Evolutionary conservation across 2,888 invertebrate species (phyloP), one percentile per base, ranked within the genome.

Genomic region (Zaprionus lineosus): DNA sequence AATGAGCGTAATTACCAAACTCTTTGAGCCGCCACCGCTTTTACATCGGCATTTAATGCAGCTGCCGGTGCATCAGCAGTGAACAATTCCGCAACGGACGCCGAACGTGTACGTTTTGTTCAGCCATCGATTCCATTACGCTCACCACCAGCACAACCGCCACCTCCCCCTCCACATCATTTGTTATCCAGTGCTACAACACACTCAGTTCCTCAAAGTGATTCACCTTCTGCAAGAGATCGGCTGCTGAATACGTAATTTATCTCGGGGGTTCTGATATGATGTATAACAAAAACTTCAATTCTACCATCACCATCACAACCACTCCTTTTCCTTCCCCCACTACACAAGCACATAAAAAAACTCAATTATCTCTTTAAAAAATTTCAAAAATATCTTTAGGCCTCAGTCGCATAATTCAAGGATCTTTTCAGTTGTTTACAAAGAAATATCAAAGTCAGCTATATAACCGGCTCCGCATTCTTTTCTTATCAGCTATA

Each of bases 1-100:
- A 94, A 94, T 56, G 96, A 95, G 89, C 92, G 94, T 75, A 96
- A 96, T 90, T 97, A 97, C 90, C 96, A 96, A 87, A 96, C 96
- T 61, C 93, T 97, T 89, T 97, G 95, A 95, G 91, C 86, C 86
- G 88, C 87, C 77, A 88, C 77, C 28, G 86, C 85, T 11, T 87
- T 88, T 52, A 87, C 88, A 55, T 88, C 88, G 69, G 88, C 87
- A 26, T 88, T 87, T 26, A 87, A 87, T 74, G 86, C 88, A 65
- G 87, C 88, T 67, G 72, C 87, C 58, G 74, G 75, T 43, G 59
- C 67, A 34, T 33, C 65, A 18, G 58, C 51, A 3, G 70, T 44
- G 43, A 74, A 77, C 52, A 74, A 61, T 55, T 41, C 74, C 31
- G 73, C 71, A 31, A 71, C 75, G 43, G 87, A 88, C 72, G 84